Percentiles rank a stretch among this genome's conserved stretches.
phyloP scores from a whole-genome alignment of 2,113 vertebrate species.

The Corythoichthys intestinalis region DNA sequence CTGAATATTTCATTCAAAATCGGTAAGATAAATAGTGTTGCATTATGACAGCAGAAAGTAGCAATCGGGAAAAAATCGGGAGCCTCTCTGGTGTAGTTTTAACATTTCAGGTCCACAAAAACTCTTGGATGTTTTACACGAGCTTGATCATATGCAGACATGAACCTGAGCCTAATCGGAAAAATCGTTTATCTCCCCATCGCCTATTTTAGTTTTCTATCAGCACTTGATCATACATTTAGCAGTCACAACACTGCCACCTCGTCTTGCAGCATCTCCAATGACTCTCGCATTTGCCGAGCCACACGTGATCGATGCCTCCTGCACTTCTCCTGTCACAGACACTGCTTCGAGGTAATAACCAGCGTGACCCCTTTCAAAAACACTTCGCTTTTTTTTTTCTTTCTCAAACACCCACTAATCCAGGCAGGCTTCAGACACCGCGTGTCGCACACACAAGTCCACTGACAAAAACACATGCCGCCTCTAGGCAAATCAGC shows the following conservation, averaged over 20 bases:
- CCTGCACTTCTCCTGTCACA: slow-evolving; percentile 22
- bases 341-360: slow-evolving; percentile 41
- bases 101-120: no score
- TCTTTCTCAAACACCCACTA: slow-evolving; percentile 26
- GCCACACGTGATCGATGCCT: slow-evolving; percentile 53
- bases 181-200: not conserved
- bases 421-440: slow-evolving; percentile 30
- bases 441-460: slow-evolving; percentile 9
- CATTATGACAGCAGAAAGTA: not conserved
- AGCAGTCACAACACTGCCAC: slow-evolving; percentile 18
- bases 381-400: slow-evolving; percentile 36
- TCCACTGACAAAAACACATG: slow-evolving; percentile 18
- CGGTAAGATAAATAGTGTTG: not conserved
- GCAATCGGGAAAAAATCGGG: no score
- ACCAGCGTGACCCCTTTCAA: slow-evolving; percentile 33
- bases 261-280: slow-evolving; percentile 23
- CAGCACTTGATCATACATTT: slow-evolving; percentile 30
- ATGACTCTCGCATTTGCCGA: slow-evolving; percentile 12
- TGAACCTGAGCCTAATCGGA: not conserved
- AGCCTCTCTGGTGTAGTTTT: no score
- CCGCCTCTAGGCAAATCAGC: slow-evolving; percentile 44
- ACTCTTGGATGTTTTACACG: not conserved
- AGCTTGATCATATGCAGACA: slow-evolving; percentile 6
- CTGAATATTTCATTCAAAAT: slow-evolving; percentile 6
- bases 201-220: slow-evolving; percentile 43